Evolutionary conservation across 2,888 invertebrate genomes (phyloP), one percentile per base, ranked within the genome.

Genomic region (Hydrotaea diabolus): DNA sequence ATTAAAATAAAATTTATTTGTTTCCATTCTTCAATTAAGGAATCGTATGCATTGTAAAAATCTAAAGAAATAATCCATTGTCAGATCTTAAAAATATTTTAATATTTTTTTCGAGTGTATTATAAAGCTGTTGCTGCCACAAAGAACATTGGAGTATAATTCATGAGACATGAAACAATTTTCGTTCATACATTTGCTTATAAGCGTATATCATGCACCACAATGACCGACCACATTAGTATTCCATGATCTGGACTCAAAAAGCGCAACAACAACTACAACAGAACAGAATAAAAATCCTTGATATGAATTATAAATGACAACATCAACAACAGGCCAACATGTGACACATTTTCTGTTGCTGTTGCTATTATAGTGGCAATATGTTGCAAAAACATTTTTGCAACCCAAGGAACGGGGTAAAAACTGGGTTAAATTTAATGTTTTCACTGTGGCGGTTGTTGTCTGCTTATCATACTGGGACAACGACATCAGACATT

Each of bases 271-370:
- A n/a, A 39, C 9, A 39, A 9, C 2, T 8, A 39, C 3, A 39
- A 39, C 3, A 39, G 13, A 55, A 59, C 31, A 66, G 69, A 73
- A 69, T 79, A 77, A 74, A 80, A 82, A 82, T 85, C 82, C 79
- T 82, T 85, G 85, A 85, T 85, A 77, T 82, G 85, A 81, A 77
- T 85, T 85, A 80, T 77, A 85, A 78, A 85, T 82, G 85, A 80
- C 82, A 85, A 62, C 64, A 62, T 62, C 62, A 62, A 31, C 36
- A 62, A 17, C 66, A 39, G 36, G 23, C 57, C 39, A 66, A 46
- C 78, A 82, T 85, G 79, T 85, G 82, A 79, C 82, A 82, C 73
- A 82, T 76, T 84, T 31, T 75, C 39, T 49, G 15, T n/a, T 49
- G n/a, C n/a, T n/a, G n/a, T 15, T 43, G 43, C 9, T 31, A 59